Base-by-base conservation (phyloP, 2,888 invertebrate species). In the Oscheius sp. region DNA sequence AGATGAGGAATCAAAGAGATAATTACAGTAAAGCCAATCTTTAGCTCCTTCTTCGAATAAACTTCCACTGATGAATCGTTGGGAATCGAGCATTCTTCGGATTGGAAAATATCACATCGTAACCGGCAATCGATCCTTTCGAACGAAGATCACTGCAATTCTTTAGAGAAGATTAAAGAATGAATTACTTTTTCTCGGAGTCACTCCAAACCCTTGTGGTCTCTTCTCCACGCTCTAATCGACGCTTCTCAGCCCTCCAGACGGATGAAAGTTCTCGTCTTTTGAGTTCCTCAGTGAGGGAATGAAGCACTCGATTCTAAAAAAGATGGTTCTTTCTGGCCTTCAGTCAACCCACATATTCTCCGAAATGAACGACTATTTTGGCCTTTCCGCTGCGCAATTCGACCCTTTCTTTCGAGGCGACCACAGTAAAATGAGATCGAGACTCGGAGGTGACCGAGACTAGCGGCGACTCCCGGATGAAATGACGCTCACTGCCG, bases 381-480 rank as follows among this genome's bases (percentile, higher is more conserved):
- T 74, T 74, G 5, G 72, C 66, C 61, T 78, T 78, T 37, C 75
- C 78, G 46, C 67, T 74, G 10, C 78, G 52, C 42, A 78, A 27
- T 48, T 78, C 78, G 15, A 71, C 67, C 17, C 65, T 57, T n/a
- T 78, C 72, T 29, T 65, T 53, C n/a, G 72, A 72, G 1, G 69
- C 72, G 53, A 73, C 74, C 25, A 75, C 46, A 1, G 76, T 76
- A 45, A 78, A 78, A 34, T 78, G 78, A 0, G 73, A 31, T n/a
- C 69, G 61, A 1, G 78, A 70, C 0, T 71, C 42, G 6, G 78
- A 78, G 20, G 69, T 70, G n/a, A 77, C 37, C 6, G 71, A 53
- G 2, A 34, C 2, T 8, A 53, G 27, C 3, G 70, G 48, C 15
- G 48, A 48, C 0, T 63, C 46, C 3, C 61, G 25, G 45, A 69